phyloP scores from a whole-genome alignment of 2,888 invertebrate species.

The Leuctra nigra region DNA sequence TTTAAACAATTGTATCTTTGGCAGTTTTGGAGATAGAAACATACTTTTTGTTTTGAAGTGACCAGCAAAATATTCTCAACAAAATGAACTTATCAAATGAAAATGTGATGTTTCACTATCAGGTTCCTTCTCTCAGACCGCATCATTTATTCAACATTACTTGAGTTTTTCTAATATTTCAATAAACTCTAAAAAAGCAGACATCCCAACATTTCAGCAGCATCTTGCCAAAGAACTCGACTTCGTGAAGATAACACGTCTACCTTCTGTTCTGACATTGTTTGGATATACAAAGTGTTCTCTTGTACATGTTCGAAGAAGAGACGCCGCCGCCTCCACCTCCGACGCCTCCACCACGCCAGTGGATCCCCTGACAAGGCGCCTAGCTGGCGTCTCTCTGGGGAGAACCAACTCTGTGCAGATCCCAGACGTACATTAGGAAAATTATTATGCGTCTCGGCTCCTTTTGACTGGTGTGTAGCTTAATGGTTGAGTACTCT shows the following conservation, averaged over 20 bases:
- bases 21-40: too few species aligned
- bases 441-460: conserved; percentile 27
- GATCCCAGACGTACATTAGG: conserved; percentile 26
- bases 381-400: too few species aligned
- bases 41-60: too few species aligned
- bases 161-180: too few species aligned
- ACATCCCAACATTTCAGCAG: neutral
- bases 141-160: too few species aligned
- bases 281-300: conserved; percentile 10
- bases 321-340: neutral
- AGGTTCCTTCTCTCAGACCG: too few species aligned
- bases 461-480: conserved; percentile 12
- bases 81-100: too few species aligned
- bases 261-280: neutral
- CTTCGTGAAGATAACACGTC: too few species aligned
- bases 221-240: neutral
- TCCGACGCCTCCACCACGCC: conserved; percentile 1
- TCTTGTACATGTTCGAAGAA: neutral
- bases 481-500: conserved; percentile 9
- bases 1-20: too few species aligned
- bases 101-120: too few species aligned
- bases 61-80: too few species aligned
- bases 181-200: too few species aligned
- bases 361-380: neutral
- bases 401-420: conserved; percentile 18